Base-by-base conservation (phyloP, 2,113 vertebrate species). In the Tetraodon nigroviridis region DNA sequence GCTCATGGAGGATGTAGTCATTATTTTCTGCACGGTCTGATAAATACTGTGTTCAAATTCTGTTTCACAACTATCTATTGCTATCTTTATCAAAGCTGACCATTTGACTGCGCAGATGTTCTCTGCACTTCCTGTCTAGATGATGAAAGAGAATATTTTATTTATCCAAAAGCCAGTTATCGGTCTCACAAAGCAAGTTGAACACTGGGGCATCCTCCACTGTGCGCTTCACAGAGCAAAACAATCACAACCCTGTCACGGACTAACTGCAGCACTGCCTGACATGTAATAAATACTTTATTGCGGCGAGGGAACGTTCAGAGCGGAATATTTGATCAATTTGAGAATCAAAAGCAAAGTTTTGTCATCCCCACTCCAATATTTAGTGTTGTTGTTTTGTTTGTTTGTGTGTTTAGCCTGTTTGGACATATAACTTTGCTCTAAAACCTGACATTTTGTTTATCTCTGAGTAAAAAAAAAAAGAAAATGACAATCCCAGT, bases 71-170 rank as follows among this genome's bases (percentile, higher is more conserved):
- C 42, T 47, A 51, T 61, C 49, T 67, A 53, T 47, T 44, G 16
- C 24, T 20, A 42, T 22, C 44, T 51, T 42, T 32, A 24, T 21
- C 45, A 52, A 60, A 59, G 52, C 48, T 51, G 60, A 22, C 45
- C 49, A 4, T 2, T 20, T 50, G 46, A 56, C 32, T 62, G 55
- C 63, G 61, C 65, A 73, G 69, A 69, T 73, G 47, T 55, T 76
- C 37, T 15, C 32, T 51, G 24, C 32, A 58, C 51, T 61, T 65
- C 65, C 56, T 64, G 45, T 73, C 54, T 73, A 55, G 51, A 67
- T 45, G 69, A 67, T 73, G 52, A 80, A 70, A 80, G 66, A 41
- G 65, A 70, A 49, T 79, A 55, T 67, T 55, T 58, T 49, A 61
- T 67, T 52, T 58, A 40, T 18, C 4, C 41, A 51, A 51, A 55